Conservation (phyloP, 2,797 vertebrate species). For the Clamator glandarius region DNA sequence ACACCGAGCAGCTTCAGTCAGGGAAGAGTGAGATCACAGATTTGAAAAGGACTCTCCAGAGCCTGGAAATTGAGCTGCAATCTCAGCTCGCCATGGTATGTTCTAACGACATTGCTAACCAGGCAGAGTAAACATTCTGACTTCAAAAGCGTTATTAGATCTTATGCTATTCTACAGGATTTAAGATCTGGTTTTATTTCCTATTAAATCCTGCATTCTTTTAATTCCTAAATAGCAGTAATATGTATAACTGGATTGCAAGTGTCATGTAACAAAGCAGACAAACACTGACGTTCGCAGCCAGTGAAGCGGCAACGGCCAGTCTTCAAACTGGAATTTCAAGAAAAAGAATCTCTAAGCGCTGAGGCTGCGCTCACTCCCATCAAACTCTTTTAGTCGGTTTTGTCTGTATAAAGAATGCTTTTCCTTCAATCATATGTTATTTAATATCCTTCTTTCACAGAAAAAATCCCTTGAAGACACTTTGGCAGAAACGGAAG, state of each 20-base stretch:
- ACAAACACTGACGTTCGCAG: background rate
- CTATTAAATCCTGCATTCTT: background rate
- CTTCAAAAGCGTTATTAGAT: background rate
- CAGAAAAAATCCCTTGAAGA: constrained; percentile 82
- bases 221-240: background rate
- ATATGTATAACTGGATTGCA: background rate
- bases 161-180: background rate
- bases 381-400: background rate
- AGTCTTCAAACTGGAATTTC: background rate
- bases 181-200: background rate
- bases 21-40: constrained; percentile 78
- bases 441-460: background rate
- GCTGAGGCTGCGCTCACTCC: background rate
- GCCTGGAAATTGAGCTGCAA: constrained; percentile 81
- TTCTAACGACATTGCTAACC: background rate
- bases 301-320: background rate
- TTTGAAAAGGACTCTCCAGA: constrained; percentile 75
- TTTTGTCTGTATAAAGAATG: background rate
- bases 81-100: constrained; percentile 79
- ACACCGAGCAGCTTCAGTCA: constrained; percentile 76
- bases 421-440: background rate
- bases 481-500: constrained; percentile 76
- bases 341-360: background rate
- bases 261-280: background rate
- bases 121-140: background rate